Percentiles rank a stretch among this genome's conserved stretches.
Evolutionary conservation across 2,888 invertebrate genomes (phyloP).

Genomic region (Philereme transversata): DNA sequence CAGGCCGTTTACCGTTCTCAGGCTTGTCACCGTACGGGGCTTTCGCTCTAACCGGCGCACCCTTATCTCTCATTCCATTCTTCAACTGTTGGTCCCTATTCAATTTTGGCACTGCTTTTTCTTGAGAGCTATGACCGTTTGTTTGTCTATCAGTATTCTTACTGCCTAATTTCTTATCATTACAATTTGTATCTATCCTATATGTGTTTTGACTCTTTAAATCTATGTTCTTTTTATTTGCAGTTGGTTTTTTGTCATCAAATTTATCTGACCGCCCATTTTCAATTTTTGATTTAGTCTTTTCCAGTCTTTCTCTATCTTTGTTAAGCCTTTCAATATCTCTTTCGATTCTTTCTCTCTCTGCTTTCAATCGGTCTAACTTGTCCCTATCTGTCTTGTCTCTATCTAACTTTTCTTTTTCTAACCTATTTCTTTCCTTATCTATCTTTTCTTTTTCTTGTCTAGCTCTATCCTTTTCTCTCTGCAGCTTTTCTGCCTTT

Average conservation of each 20-base stretch:
- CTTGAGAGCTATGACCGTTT: conserved; percentile 63
- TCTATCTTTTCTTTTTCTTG: conserved; percentile 46
- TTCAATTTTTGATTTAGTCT: conserved; percentile 67
- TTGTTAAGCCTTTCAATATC: conserved; percentile 70
- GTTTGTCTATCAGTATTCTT: conserved; percentile 57
- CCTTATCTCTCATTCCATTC: conserved; percentile 56
- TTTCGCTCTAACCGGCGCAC: conserved; percentile 51
- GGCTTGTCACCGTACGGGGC: conserved; percentile 27
- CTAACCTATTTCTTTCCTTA: conserved; percentile 43
- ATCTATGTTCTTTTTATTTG: conserved; percentile 72
- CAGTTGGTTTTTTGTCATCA: conserved; percentile 59
- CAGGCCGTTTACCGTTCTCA: conserved; percentile 51
- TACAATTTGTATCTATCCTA: conserved; percentile 77
- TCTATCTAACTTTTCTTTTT: conserved; percentile 53
- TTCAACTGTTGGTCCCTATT: conserved; percentile 50
- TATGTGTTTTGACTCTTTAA: conserved; percentile 77
- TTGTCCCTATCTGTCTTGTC: conserved; percentile 66
- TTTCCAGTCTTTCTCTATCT: conserved; percentile 70
- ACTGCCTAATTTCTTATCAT: conserved; percentile 59
- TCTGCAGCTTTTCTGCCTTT: conserved; percentile 53
- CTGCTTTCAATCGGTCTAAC: conserved; percentile 69
- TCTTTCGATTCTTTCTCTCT: conserved; percentile 72
- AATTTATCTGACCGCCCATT: conserved; percentile 50
- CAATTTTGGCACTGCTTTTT: conserved; percentile 62
- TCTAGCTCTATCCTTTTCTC: conserved; percentile 44